A percentile compares a stretch with the other conserved stretches of the same genome.
These are phyloP conservation scores for Sitophilus oryzae DNA, from an alignment of 1,140 invertebrate species.

Conservation along the genomic window DNA sequence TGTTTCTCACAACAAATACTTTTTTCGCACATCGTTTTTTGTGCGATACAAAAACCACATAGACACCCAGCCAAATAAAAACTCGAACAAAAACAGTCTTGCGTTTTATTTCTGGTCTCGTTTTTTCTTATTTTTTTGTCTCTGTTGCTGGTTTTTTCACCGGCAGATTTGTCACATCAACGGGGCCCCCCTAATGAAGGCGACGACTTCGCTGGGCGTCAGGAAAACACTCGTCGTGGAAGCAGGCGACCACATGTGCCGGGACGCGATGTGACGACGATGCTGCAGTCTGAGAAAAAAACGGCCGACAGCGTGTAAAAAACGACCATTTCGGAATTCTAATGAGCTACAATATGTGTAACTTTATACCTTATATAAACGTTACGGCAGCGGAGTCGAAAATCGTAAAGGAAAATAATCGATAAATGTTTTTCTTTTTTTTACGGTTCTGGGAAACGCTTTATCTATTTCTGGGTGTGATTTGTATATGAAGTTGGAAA, in stretches of 20 bases:
- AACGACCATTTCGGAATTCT: slow-evolving; percentile 25
- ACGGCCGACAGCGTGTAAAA: slow-evolving; percentile 7
- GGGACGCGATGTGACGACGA: slow-evolving; percentile 27
- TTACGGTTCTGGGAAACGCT: not conserved
- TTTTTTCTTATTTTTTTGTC: slow-evolving; percentile 4
- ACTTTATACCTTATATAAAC: slow-evolving; percentile 11
- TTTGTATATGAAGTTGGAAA: too few relatives aligned
- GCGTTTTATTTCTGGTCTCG: too few relatives aligned
- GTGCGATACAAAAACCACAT: too few relatives aligned
- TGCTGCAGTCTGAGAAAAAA: slow-evolving; percentile 17
- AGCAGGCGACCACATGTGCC: slow-evolving; percentile 26
- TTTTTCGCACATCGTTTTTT: too few relatives aligned
- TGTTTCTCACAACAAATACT: too few relatives aligned
- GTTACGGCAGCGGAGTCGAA: slow-evolving; percentile 5
- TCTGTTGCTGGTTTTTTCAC: not conserved
- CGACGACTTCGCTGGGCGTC: slow-evolving; percentile 20
- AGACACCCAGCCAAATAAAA: too few relatives aligned
- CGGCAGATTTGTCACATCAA: not conserved
- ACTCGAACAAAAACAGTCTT: too few relatives aligned
- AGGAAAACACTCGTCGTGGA: slow-evolving; percentile 15
- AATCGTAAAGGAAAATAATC: slow-evolving; percentile 1
- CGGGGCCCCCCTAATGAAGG: slow-evolving; percentile 6
- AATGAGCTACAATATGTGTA: slow-evolving; percentile 23
- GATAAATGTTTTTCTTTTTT: not conserved
- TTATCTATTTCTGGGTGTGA: too few relatives aligned